Evolutionary conservation across 2,113 vertebrate species (phyloP).

Genomic region (Psittacara wagleri): DNA sequence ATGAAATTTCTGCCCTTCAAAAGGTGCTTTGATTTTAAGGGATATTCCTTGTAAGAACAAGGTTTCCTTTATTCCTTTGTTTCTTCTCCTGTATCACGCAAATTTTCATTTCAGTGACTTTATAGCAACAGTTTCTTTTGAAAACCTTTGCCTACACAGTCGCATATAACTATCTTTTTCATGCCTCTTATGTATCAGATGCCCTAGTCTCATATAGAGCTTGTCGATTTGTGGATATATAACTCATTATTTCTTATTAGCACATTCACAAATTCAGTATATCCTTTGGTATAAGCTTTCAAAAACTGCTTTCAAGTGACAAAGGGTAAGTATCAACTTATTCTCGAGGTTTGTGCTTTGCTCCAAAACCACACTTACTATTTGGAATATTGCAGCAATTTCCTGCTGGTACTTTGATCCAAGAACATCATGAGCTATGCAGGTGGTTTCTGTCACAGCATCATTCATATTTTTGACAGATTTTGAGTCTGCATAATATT

Average conservation of each 20-base stretch:
- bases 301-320: neutral
- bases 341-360: neutral
- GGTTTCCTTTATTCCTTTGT: neutral
- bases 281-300: neutral
- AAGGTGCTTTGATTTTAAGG: neutral
- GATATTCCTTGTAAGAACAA: neutral
- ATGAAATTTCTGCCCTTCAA: neutral
- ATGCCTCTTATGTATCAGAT: neutral
- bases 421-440: conserved; percentile 50
- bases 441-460: conserved; percentile 61
- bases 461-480: conserved; percentile 56
- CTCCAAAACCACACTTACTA: conserved; percentile 27
- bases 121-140: neutral
- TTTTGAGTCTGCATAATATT: conserved; percentile 57
- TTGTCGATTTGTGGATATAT: neutral
- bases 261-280: neutral
- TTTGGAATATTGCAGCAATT: conserved; percentile 34
- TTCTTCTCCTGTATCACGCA: neutral
- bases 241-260: neutral
- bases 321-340: neutral
- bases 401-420: conserved; percentile 34
- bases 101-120: neutral
- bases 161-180: neutral
- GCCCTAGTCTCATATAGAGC: neutral
- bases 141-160: neutral